These are phyloP conservation scores for Centropus unirufus DNA, from an alignment of 2,113 vertebrate genomes.

Conservation along the genomic window DNA sequence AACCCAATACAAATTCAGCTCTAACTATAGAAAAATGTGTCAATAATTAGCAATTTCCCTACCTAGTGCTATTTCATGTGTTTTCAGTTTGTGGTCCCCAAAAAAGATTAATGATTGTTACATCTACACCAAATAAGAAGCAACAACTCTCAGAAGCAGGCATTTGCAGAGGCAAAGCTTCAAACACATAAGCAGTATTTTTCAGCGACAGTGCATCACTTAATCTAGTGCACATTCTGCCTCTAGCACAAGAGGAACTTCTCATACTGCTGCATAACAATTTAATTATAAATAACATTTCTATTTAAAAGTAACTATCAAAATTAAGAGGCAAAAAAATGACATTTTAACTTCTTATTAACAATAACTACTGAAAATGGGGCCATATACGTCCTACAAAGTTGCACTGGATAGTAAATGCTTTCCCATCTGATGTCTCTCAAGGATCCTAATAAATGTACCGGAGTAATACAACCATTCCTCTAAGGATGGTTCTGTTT, in stretches of 20 bases:
- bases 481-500: neutral
- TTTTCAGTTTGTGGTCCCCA: neutral
- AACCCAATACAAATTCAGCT: neutral
- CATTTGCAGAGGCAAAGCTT: neutral
- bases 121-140: neutral
- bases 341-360: neutral
- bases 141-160: neutral
- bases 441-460: neutral
- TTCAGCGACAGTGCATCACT: neutral
- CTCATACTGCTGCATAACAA: neutral
- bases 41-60: neutral
- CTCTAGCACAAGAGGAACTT: neutral
- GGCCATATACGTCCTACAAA: neutral
- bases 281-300: neutral
- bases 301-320: neutral
- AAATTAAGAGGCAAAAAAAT: neutral
- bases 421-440: neutral
- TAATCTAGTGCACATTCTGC: neutral
- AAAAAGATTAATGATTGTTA: neutral
- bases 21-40: neutral
- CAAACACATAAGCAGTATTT: neutral
- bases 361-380: neutral
- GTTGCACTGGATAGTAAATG: neutral
- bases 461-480: neutral
- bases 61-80: neutral